Percentiles rank a stretch among this genome's conserved stretches.
phyloP scores from a whole-genome alignment of 2,888 invertebrate species.

The Bibio marci region DNA sequence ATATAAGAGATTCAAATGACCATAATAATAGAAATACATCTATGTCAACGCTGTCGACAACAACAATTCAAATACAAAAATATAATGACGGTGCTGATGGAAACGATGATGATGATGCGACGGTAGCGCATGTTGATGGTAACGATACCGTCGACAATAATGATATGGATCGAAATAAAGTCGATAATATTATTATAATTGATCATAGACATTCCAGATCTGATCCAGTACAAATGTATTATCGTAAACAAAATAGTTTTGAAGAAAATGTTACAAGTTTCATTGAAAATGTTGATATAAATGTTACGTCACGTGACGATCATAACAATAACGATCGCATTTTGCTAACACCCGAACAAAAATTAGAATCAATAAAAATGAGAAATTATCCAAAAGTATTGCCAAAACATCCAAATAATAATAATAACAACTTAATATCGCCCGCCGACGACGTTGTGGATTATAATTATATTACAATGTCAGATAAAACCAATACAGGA shows the following conservation, averaged over 20 bases:
- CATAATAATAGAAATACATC: slow-evolving; percentile 3
- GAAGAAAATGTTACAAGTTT: slow-evolving; percentile 31
- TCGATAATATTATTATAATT: slow-evolving; percentile 31
- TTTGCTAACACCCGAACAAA: slow-evolving; percentile 47
- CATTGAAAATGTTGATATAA: slow-evolving; percentile 31
- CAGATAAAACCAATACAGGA: slow-evolving; percentile 4
- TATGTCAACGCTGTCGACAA: not conserved
- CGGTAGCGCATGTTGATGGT: too few relatives aligned
- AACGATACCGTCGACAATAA: slow-evolving; percentile 10
- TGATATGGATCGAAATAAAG: not conserved
- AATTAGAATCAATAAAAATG: slow-evolving; percentile 52
- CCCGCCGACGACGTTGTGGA: slow-evolving; percentile 4
- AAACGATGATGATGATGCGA: too few relatives aligned
- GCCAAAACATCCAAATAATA: slow-evolving; percentile 45
- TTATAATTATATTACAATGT: too few relatives aligned
- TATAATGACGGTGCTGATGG: too few relatives aligned
- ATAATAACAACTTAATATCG: not conserved
- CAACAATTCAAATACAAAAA: not conserved
- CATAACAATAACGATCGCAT: slow-evolving; percentile 14
- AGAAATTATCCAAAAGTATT: slow-evolving; percentile 72
- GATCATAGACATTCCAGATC: slow-evolving; percentile 48
- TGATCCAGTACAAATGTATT: slow-evolving; percentile 45
- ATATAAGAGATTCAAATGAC: not conserved
- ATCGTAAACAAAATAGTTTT: slow-evolving; percentile 11
- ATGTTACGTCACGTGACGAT: slow-evolving; percentile 57